phyloP scores from a whole-genome alignment of 2,113 vertebrate genomes.

The Scomber japonicus region DNA sequence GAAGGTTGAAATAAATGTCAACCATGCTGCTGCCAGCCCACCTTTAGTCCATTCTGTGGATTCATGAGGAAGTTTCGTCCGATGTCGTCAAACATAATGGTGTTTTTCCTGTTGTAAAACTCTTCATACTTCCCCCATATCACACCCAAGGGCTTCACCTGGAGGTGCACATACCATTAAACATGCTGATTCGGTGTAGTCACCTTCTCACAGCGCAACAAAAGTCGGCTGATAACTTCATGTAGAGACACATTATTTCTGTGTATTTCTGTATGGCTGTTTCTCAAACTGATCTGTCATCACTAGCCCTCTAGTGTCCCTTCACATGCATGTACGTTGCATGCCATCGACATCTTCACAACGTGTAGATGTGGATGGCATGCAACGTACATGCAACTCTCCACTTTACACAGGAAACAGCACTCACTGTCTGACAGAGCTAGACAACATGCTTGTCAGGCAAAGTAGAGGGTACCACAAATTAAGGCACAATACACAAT shows the following conservation, averaged over 20 bases:
- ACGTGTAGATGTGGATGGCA: too few relatives aligned
- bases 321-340: too few relatives aligned
- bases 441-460: too few relatives aligned
- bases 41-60: conserved; percentile 98
- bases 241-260: conserved; percentile 1
- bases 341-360: too few relatives aligned
- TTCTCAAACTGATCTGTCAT: not conserved
- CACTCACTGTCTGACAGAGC: not conserved
- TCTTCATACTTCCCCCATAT: conserved; percentile 98
- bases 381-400: not conserved
- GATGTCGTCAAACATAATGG: conserved; percentile 99
- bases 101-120: conserved; percentile 97
- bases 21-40: conserved; percentile 57
- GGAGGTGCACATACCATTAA: conserved; percentile 45
- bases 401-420: not conserved
- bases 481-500: not conserved
- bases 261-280: not conserved
- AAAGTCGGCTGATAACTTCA: not conserved
- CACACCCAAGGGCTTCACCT: conserved; percentile 98
- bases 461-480: too few relatives aligned
- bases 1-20: not conserved
- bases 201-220: not conserved
- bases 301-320: not conserved
- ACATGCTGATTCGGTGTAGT: not conserved
- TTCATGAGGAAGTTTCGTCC: conserved; percentile 99